A percentile compares a stretch with the other conserved stretches of the same genome.
Evolutionary conservation across 2,888 invertebrate species (phyloP).

Genomic region (Congeria kusceri): DNA sequence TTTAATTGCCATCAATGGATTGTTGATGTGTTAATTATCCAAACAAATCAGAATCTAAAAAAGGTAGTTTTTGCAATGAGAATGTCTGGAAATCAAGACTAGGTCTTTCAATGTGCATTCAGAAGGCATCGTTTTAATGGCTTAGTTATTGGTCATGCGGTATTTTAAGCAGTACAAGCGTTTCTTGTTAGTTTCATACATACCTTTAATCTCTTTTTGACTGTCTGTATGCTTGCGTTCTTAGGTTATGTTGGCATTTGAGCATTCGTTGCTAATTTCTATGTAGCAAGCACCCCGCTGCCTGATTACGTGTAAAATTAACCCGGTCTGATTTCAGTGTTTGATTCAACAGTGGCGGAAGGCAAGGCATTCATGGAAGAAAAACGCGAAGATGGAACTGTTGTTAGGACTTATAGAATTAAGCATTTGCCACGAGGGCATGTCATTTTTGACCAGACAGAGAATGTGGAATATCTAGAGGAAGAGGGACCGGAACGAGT

Average conservation of each 20-base stretch:
- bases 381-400: constrained; percentile 78
- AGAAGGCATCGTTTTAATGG: no score
- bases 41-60: no score
- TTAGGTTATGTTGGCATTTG: background rate
- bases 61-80: no score
- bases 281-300: constrained; percentile 8
- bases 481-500: constrained; percentile 70
- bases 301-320: constrained; percentile 17
- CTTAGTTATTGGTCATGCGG: no score
- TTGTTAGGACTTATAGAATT: constrained; percentile 71
- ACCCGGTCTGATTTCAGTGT: constrained; percentile 76
- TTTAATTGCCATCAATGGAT: no score
- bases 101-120: no score
- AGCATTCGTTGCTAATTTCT: constrained; percentile 22
- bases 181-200: no score
- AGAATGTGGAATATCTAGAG: constrained; percentile 69
- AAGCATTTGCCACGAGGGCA: constrained; percentile 65
- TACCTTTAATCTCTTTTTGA: no score
- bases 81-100: no score
- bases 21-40: no score
- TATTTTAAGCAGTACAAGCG: no score
- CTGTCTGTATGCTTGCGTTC: no score
- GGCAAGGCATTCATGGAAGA: constrained; percentile 71
- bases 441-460: constrained; percentile 72
- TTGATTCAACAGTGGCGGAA: constrained; percentile 67